Evolutionary conservation across 2,113 vertebrate species (phyloP), one percentile per base, ranked within the genome.

Genomic region (Oryzias javanicus): DNA sequence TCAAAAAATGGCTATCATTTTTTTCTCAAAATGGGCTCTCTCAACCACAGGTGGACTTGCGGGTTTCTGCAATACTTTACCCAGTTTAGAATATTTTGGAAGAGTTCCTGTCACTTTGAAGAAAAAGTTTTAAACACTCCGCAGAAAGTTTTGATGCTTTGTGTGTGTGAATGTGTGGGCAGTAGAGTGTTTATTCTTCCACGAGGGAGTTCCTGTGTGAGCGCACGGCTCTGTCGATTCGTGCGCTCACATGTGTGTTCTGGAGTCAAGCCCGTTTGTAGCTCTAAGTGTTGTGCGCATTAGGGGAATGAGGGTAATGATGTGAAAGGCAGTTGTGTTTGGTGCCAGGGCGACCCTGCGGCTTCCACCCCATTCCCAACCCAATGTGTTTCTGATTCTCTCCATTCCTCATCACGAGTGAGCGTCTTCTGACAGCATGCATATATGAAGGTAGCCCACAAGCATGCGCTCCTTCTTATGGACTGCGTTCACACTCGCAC

Each of bases 261-360:
- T 58, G 64, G 69, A 79, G 78, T 75, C 60, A 59, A 74, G 78
- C 79, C 83, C 85, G 73, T 82, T 78, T 82, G 83, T 79, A 78
- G 71, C 86, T 81, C 77, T 85, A 89, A 89, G 86, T 88, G 86
- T 80, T 84, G 80, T 80, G 77, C 80, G 65, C 88, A 89, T 91
- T 91, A 91, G 83, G 67, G 79, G 79, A 85, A 87, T 88, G 89
- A 89, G 81, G 86, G 87, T 91, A 91, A 91, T 90, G 89, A 90
- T 84, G 81, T 91, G 86, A 86, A 79, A 85, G 84, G 83, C 78
- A 74, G 76, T 82, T 85, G 77, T 78, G 75, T 86, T 88, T 82
- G 74, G 74, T 82, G 83, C 78, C 77, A 87, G 82, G 84, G 81
- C 86, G 83, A 90, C 88, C 89, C 86, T 82, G 80, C 80, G 84